Base-by-base conservation (phyloP, 2,888 invertebrate species). In the Hybos culiciformis region DNA sequence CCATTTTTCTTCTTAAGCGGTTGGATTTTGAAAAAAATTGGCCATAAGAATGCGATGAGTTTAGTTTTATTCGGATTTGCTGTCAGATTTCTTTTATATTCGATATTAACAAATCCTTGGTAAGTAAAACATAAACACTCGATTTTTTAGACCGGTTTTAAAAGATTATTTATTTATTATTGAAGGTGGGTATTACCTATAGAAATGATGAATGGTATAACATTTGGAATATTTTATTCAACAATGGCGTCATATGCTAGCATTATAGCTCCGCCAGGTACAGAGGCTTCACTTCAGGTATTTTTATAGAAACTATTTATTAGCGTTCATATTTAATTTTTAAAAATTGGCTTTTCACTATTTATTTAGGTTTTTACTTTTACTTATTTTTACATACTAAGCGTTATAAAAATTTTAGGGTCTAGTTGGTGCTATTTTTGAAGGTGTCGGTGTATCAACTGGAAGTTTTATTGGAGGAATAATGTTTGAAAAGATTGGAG, bases 211-310 rank as follows among this genome's bases (percentile, higher is more conserved):
- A 90, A 93, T 63, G 91, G 93, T 1, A 68, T 92, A 18, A 88
- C 91, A 0, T 85, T 86, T 60, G 92, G 92, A 17, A 74, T 91
- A 59, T 85, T 85, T 56, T 91, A 85, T 62, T 78, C 88, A 0
- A 81, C 86, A 9, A 86, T 90, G 84, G 80, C 87, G 15, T 85
- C 87, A 0, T 91, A 88, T 63, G 88, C 88, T 1, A 84, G 80
- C 57, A 76, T 82, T 47, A 76, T 86, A 1, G 81, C 90, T 3
- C 86, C 87, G 2, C 74, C 80, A 0, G 90, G 88, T 9, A 84
- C 84, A 0, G 84, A 86, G 63, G 84, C 87, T 1, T 90, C 91
- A 12, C 78, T 90, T 56, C 87, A 87, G 73, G 81, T 80, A 62
- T 56, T 49, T 50, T 61, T 54, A 50, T 23, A n/a, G 6, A 32